A percentile compares a stretch with the other conserved stretches of the same genome.
These are phyloP conservation scores for Dryobota labecula DNA, from an alignment of 2,888 invertebrate genomes.

Conservation along the genomic window DNA sequence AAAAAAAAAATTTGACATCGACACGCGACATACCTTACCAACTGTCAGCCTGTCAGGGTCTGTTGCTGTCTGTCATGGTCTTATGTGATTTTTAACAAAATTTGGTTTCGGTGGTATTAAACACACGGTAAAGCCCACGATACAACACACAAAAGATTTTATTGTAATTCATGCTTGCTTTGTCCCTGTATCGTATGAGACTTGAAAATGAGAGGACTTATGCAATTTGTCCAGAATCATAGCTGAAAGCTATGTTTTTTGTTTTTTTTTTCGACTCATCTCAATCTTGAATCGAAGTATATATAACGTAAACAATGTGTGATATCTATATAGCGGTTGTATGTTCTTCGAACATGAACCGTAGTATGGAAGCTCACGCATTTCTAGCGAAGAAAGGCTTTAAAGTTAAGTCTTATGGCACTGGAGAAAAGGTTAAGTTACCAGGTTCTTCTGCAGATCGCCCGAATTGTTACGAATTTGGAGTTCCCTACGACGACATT, in stretches of 20 bases:
- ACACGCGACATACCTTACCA: constrained; percentile 9
- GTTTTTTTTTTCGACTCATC: constrained; percentile 16
- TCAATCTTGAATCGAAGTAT: constrained; percentile 21
- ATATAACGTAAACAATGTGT: constrained; percentile 69
- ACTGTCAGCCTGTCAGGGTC: neutral
- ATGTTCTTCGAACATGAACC: constrained; percentile 99
- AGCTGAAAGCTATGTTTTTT: constrained; percentile 43
- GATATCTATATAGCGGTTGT: constrained; percentile 97
- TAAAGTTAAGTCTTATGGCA: constrained; percentile 98
- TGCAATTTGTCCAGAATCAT: constrained; percentile 24
- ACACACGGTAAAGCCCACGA: neutral
- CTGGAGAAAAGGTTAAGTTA: constrained; percentile 98
- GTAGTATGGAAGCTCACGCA: constrained; percentile 99
- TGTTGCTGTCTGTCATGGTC: neutral
- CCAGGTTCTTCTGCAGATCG: constrained; percentile 98
- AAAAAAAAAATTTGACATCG: no score
- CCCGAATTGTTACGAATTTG: constrained; percentile 99
- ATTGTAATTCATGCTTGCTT: constrained; percentile 5
- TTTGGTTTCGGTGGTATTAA: neutral
- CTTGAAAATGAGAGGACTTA: constrained; percentile 35
- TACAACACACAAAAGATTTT: constrained; percentile 5
- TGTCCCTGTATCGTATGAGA: constrained; percentile 2
- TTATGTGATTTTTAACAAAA: neutral
- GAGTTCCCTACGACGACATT: constrained; percentile 98
- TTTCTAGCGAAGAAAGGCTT: constrained; percentile 99